Evolutionary conservation across 2,797 vertebrate species (phyloP).

Genomic region (Sphenodon punctatus): DNA sequence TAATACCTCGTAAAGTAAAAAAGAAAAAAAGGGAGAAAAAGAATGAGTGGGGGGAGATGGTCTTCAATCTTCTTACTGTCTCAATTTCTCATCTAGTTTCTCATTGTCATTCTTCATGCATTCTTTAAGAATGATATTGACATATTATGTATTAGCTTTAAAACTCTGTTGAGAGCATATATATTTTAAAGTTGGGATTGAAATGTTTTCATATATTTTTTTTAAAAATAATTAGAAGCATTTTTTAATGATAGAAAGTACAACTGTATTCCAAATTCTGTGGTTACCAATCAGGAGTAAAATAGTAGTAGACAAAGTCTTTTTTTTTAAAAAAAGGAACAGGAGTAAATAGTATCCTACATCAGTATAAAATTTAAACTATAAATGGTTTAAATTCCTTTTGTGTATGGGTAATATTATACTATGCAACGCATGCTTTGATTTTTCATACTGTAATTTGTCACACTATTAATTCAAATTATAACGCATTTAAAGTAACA

Average conservation of each 20-base stretch:
- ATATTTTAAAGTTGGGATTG: slow-evolving; percentile 33
- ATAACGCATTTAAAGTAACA: slow-evolving; percentile 9
- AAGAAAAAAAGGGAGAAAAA: too few species aligned
- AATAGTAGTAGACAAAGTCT: background rate
- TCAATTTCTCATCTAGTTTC: slow-evolving; percentile 37
- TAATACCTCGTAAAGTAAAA: too few species aligned
- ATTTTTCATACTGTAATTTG: slow-evolving; percentile 37
- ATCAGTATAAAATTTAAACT: background rate
- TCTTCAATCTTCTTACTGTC: too few species aligned
- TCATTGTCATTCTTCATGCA: slow-evolving; percentile 25
- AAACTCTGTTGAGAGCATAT: background rate
- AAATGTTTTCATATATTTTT: slow-evolving; percentile 2
- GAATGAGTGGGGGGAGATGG: too few species aligned
- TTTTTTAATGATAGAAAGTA: background rate
- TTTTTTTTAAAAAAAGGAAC: background rate
- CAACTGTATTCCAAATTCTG: fast-evolving
- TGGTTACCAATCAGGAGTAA: background rate
- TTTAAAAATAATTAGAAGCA: background rate
- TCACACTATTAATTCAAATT: slow-evolving; percentile 36
- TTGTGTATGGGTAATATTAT: slow-evolving; percentile 18
- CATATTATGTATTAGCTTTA: slow-evolving; percentile 39
- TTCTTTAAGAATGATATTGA: slow-evolving; percentile 46
- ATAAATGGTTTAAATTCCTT: background rate
- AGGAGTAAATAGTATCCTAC: background rate
- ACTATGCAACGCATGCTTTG: slow-evolving; percentile 25